A percentile compares a stretch with the other conserved stretches of the same genome.
Evolutionary conservation across 1,140 invertebrate species (phyloP).

Genomic region (Colletes gigas): DNA sequence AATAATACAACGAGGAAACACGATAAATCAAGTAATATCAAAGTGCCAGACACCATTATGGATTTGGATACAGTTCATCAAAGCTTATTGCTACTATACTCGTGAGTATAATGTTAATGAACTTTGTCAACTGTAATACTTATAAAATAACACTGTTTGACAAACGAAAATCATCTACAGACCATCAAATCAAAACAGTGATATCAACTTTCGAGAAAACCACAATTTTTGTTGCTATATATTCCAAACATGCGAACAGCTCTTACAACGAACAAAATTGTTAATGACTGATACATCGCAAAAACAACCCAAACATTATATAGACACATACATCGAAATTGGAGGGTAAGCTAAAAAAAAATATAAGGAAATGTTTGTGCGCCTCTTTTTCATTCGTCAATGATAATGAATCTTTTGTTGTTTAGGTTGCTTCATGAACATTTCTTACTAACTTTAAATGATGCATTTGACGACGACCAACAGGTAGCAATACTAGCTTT

Average conservation of each 20-base stretch:
- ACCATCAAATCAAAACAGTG: conserved; percentile 74
- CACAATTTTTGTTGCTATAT: conserved; percentile 79
- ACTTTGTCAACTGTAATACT: conserved; percentile 8
- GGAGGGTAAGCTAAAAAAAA: conserved; percentile 65
- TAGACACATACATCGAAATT: conserved; percentile 71
- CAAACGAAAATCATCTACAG: conserved; percentile 69
- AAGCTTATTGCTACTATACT: conserved; percentile 77
- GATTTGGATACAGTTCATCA: conserved; percentile 76
- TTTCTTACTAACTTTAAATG: conserved; percentile 69
- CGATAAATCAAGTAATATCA: conserved; percentile 63
- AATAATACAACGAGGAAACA: conserved; percentile 70
- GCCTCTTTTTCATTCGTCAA: neutral
- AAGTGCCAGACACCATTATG: conserved; percentile 77
- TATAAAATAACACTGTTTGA: conserved; percentile 35
- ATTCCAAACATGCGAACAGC: conserved; percentile 74
- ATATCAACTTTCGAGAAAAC: conserved; percentile 74
- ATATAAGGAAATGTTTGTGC: neutral
- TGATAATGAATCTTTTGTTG: conserved; percentile 8
- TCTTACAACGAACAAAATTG: conserved; percentile 74
- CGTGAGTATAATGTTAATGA: conserved; percentile 73
- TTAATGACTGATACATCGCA: conserved; percentile 68
- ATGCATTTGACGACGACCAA: conserved; percentile 78
- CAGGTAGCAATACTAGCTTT: conserved; percentile 76
- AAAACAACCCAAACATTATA: conserved; percentile 55
- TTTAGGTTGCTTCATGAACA: conserved; percentile 75